These are phyloP conservation scores for Cetonia aurata DNA, from an alignment of 2,888 invertebrate genomes.

Conservation along the genomic window DNA sequence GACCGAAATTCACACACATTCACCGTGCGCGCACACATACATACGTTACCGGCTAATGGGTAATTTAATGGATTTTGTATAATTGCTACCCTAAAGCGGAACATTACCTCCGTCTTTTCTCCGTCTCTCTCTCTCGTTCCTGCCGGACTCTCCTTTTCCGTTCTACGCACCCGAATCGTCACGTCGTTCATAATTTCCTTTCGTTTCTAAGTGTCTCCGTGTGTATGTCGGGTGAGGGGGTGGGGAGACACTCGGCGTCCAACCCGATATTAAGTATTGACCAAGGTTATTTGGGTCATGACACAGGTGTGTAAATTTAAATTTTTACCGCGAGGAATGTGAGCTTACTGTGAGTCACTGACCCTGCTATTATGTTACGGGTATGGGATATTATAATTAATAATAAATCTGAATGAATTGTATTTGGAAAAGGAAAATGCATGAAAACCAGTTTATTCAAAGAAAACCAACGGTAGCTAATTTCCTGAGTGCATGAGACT, in stretches of 20 bases:
- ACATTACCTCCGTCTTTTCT: constrained; percentile 12
- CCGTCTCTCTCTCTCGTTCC: constrained; percentile 3
- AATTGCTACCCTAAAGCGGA: constrained; percentile 29
- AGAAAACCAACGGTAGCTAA: too few species aligned
- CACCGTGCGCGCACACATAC: not conserved
- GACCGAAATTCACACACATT: constrained; percentile 6
- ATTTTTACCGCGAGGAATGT: constrained; percentile 12
- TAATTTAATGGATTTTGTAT: constrained; percentile 37
- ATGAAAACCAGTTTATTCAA: too few species aligned
- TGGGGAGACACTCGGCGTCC: not conserved
- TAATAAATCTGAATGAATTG: too few species aligned
- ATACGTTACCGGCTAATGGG: constrained; percentile 20
- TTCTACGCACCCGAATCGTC: constrained; percentile 8
- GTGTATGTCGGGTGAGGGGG: too few species aligned
- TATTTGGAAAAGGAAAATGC: too few species aligned
- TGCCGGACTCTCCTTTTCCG: not conserved
- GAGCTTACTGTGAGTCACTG: not conserved
- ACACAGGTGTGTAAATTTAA: constrained; percentile 27
- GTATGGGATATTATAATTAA: too few species aligned
- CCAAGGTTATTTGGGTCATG: constrained; percentile 13
- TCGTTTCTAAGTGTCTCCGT: constrained; percentile 14
- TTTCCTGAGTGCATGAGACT: too few species aligned
- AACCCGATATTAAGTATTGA: constrained; percentile 27
- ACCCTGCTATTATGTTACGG: too few species aligned
- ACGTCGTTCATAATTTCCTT: constrained; percentile 6